Percentiles rank a stretch among this genome's conserved stretches.
Evolutionary conservation across 1,140 invertebrate genomes (phyloP).

Genomic region (Brachionus sp.): DNA sequence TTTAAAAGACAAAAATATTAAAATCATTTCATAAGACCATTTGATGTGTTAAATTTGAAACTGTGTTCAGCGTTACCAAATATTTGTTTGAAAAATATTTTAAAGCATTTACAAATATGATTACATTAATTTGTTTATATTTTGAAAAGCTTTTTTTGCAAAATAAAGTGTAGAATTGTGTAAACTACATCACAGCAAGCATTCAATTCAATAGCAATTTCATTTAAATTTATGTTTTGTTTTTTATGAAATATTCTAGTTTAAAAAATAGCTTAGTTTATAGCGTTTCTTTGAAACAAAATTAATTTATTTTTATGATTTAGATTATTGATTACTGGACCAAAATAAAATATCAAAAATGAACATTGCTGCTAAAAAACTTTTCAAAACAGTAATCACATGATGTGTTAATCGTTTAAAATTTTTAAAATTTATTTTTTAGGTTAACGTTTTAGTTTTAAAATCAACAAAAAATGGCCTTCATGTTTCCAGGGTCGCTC

Average conservation of each 20-base stretch:
- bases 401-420: neutral
- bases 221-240: constrained; percentile 23
- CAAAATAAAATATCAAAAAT: neutral
- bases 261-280: constrained; percentile 18
- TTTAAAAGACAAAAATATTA: neutral
- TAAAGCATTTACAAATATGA: neutral
- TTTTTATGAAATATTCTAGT: constrained; percentile 27
- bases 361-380: constrained; percentile 28
- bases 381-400: constrained; percentile 23
- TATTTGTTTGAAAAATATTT: neutral
- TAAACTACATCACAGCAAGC: neutral
- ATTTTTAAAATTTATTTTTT: neutral
- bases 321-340: neutral
- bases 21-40: neutral
- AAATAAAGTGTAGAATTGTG: neutral
- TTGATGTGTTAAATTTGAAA: neutral
- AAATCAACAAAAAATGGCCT: constrained; percentile 16
- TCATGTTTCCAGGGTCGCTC: neutral
- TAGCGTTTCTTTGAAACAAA: neutral
- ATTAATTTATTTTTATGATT: neutral
- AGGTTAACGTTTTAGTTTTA: neutral
- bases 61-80: neutral
- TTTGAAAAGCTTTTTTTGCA: neutral
- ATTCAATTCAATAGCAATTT: neutral
- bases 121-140: neutral